phyloP scores from a whole-genome alignment of 2,797 vertebrate genomes.

The Periophthalmus magnuspinnatus region DNA sequence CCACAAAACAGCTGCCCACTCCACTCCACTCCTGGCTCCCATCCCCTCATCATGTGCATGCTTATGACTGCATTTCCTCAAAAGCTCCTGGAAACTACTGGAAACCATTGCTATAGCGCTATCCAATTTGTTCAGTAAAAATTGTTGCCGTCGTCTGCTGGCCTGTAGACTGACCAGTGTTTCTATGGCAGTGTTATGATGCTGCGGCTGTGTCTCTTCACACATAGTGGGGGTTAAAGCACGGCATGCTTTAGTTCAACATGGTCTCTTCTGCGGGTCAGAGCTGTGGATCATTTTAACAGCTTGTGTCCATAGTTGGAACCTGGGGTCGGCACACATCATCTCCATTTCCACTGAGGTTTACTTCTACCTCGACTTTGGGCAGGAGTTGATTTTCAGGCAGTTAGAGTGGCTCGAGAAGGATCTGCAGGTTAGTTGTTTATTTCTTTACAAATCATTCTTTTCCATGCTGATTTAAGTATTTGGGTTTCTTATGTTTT shows the following conservation, averaged over 20 bases:
- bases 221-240: conserved; percentile 28
- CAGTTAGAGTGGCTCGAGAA: conserved; percentile 85
- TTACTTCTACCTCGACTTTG: conserved; percentile 84
- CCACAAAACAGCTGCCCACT: conserved; percentile 62
- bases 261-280: conserved; percentile 28
- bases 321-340: conserved; percentile 85
- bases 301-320: conserved; percentile 79
- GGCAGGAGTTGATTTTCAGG: conserved; percentile 79
- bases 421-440: conserved; percentile 81
- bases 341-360: conserved; percentile 90
- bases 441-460: background rate
- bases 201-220: conserved; percentile 20
- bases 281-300: conserved; percentile 44
- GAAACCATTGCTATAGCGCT: conserved; percentile 33
- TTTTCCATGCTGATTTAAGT: background rate
- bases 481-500: conserved; percentile 1
- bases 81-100: conserved; percentile 44
- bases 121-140: conserved; percentile 11
- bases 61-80: conserved; percentile 29
- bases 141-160: background rate
- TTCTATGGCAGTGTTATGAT: conserved; percentile 2
- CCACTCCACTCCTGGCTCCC: conserved; percentile 39
- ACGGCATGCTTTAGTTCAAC: conserved; percentile 26
- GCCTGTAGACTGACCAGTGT: background rate
- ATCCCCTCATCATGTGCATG: conserved; percentile 37